These are phyloP conservation scores for Frieseomelitta varia DNA, from an alignment of 1,140 invertebrate species.

Conservation along the genomic window DNA sequence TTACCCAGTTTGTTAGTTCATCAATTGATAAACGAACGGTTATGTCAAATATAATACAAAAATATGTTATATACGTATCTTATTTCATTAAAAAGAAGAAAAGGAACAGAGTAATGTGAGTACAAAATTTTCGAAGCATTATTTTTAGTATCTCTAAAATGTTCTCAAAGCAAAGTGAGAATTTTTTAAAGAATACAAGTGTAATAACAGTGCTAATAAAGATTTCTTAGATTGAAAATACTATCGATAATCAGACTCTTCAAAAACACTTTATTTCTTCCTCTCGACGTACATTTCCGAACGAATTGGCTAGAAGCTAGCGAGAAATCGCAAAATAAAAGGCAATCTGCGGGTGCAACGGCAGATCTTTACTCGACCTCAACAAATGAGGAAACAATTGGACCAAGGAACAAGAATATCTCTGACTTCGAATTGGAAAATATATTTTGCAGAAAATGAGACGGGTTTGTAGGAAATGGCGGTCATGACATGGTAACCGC, in stretches of 20 bases:
- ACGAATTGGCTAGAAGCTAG: conserved; percentile 9
- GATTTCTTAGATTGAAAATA: neutral
- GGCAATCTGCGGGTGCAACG: conserved; percentile 44
- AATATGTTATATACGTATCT: neutral
- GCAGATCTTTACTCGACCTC: neutral
- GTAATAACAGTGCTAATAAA: neutral
- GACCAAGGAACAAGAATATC: conserved; percentile 24
- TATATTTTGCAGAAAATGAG: conserved; percentile 47
- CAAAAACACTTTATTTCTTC: conserved; percentile 29
- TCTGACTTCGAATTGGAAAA: conserved; percentile 28
- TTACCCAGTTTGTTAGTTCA: no score
- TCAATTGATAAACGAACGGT: no score
- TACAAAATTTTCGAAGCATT: neutral
- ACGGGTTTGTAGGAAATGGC: neutral
- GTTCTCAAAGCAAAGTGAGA: neutral
- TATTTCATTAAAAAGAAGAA: neutral
- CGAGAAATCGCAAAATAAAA: conserved; percentile 57
- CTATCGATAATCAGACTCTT: conserved; percentile 3
- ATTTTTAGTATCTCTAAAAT: neutral
- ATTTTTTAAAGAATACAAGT: neutral
- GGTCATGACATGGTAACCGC: neutral
- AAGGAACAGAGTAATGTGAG: neutral
- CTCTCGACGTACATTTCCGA: neutral
- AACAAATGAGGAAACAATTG: conserved; percentile 40
- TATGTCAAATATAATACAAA: no score